phyloP scores from a whole-genome alignment of 2,113 vertebrate species.

The Thalassoma bifasciatum region DNA sequence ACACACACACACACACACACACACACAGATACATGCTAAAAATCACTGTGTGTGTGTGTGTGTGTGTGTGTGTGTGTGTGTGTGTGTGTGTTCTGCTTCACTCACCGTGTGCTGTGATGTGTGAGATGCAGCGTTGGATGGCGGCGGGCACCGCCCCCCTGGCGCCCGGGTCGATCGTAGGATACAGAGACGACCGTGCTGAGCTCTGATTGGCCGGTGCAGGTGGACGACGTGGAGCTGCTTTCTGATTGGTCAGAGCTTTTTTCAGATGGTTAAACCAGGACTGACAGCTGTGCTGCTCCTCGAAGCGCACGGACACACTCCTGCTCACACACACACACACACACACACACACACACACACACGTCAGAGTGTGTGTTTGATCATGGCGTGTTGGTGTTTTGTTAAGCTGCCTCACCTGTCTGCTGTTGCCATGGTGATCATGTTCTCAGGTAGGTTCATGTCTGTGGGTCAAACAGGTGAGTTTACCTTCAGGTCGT shows the following conservation, averaged over 20 bases:
- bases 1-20: not conserved
- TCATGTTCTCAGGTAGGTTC: slow-evolving; percentile 47
- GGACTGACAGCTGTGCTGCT: slow-evolving; percentile 67
- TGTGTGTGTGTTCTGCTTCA: not conserved
- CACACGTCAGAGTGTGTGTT: not conserved
- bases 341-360: not conserved
- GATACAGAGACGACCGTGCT: slow-evolving; percentile 42
- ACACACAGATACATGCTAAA: too few species aligned
- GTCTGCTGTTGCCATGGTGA: slow-evolving; percentile 55
- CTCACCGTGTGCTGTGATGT: slow-evolving; percentile 77
- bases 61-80: not conserved
- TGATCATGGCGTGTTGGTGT: too few species aligned
- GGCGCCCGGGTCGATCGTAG: not conserved
- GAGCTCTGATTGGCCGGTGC: slow-evolving; percentile 10
- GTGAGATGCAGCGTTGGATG: slow-evolving; percentile 79
- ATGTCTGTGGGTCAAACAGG: slow-evolving; percentile 39
- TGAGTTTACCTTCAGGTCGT: too few species aligned
- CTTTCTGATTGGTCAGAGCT: slow-evolving; percentile 35
- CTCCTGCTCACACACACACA: slow-evolving; percentile 55
- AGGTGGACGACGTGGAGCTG: not conserved
- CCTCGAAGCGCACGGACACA: slow-evolving; percentile 74
- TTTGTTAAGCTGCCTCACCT: slow-evolving; percentile 51
- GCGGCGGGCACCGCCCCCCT: slow-evolving; percentile 59
- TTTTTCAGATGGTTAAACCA: slow-evolving; percentile 73
- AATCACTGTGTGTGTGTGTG: too few species aligned